Conservation (phyloP, 2,113 vertebrate genomes). For the Lasiurus cinereus region DNA sequence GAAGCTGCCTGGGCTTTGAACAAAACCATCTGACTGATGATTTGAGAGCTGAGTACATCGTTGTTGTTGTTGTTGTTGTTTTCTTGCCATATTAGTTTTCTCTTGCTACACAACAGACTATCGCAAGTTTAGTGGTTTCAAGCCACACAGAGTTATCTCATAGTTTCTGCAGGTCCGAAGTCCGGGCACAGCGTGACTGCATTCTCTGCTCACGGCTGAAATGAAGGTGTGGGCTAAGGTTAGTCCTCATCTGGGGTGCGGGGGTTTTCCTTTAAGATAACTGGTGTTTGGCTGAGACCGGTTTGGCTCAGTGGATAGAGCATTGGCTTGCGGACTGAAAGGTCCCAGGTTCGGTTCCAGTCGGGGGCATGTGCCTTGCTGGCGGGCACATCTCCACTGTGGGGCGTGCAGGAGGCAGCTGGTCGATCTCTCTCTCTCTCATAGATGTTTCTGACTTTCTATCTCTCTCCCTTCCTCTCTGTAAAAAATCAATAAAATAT, state of each 20-base stretch:
- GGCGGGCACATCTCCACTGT: no score
- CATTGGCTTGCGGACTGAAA: no score
- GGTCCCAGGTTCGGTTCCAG: no score
- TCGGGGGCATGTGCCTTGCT: no score
- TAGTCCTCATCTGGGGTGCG: not conserved
- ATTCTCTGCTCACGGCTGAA: not conserved
- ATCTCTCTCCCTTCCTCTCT: no score
- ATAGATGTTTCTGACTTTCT: no score
- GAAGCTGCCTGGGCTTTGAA: constrained; percentile 7
- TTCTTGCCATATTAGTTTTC: not conserved
- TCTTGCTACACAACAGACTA: not conserved
- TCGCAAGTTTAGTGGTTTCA: not conserved
- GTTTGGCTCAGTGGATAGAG: no score
- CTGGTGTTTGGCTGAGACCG: not conserved
- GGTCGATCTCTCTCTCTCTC: no score
- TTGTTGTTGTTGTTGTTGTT: not conserved
- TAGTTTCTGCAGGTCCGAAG: not conserved
- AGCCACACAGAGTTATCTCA: not conserved
- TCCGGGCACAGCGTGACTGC: not conserved
- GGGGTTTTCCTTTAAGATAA: not conserved
- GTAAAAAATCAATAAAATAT: no score
- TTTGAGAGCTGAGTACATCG: not conserved
- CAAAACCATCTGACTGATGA: not conserved
- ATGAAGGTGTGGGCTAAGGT: not conserved
- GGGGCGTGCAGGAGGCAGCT: no score